Percentiles rank a stretch among this genome's conserved stretches.
Conservation (phyloP, 2,888 invertebrate genomes). For the Polydrusus tereticollis region DNA sequence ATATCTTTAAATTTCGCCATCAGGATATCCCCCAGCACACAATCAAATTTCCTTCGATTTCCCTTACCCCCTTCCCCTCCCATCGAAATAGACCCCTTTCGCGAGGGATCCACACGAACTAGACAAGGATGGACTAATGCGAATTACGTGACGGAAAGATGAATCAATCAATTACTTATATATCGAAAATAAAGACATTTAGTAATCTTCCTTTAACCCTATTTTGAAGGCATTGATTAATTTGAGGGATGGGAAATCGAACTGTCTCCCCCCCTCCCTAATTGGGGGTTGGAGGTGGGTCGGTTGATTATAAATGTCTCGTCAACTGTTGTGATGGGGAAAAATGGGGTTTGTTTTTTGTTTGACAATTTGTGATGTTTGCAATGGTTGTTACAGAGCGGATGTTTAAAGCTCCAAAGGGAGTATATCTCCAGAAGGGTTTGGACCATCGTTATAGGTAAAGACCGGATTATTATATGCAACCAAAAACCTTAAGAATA, state of each 20-base stretch:
- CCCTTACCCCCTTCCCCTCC: neutral
- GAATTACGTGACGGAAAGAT: neutral
- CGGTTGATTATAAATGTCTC: constrained; percentile 28
- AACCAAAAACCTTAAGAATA: too few species aligned
- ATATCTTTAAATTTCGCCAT: constrained; percentile 44
- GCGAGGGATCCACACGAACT: constrained; percentile 30
- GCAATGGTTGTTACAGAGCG: too few species aligned
- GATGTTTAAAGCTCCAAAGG: too few species aligned
- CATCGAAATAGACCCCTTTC: constrained; percentile 31
- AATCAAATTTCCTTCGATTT: constrained; percentile 45
- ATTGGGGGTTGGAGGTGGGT: neutral
- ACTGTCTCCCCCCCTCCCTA: neutral
- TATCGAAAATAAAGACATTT: constrained; percentile 58
- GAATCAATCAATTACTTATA: constrained; percentile 58
- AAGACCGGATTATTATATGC: too few species aligned
- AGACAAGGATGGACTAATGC: constrained; percentile 21
- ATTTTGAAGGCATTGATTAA: constrained; percentile 52
- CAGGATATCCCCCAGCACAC: constrained; percentile 39
- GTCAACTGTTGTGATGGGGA: constrained; percentile 16
- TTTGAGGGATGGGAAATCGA: constrained; percentile 30
- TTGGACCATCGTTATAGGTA: too few species aligned
- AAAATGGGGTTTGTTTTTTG: constrained; percentile 7
- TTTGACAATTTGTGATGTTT: neutral
- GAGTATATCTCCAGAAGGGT: too few species aligned
- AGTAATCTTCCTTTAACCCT: constrained; percentile 48